phyloP scores from a whole-genome alignment of 2,888 invertebrate genomes.

The Epiblema foenella region DNA sequence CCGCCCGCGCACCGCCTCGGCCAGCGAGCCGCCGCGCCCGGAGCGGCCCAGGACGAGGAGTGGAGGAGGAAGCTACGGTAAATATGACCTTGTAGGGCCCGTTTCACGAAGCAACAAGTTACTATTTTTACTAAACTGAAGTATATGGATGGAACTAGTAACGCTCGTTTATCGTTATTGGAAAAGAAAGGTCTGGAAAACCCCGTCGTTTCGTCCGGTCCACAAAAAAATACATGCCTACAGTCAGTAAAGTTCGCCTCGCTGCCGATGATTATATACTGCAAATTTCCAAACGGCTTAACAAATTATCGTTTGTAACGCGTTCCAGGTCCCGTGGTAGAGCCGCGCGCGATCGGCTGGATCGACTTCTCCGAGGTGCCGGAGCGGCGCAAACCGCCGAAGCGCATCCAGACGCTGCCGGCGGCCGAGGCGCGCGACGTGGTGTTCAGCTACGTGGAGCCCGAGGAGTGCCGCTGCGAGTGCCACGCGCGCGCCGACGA shows the following conservation, averaged over 20 bases:
- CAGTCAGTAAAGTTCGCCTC: too few relatives aligned
- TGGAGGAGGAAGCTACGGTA: constrained; percentile 68
- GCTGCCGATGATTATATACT: too few relatives aligned
- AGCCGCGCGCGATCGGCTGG: constrained; percentile 86
- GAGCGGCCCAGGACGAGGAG: constrained; percentile 61
- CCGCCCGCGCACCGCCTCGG: constrained; percentile 70
- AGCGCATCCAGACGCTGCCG: constrained; percentile 92
- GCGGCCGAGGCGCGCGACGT: constrained; percentile 75
- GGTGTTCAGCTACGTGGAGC: constrained; percentile 91
- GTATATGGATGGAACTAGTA: too few relatives aligned
- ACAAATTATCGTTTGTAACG: too few relatives aligned
- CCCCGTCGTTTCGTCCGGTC: too few relatives aligned
- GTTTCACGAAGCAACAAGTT: too few relatives aligned
- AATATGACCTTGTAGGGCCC: constrained; percentile 27
- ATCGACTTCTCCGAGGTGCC: constrained; percentile 95
- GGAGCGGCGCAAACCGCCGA: constrained; percentile 91
- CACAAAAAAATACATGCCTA: too few relatives aligned
- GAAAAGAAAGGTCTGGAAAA: too few relatives aligned
- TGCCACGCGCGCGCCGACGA: constrained; percentile 84
- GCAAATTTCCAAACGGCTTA: too few relatives aligned
- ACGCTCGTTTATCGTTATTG: too few relatives aligned
- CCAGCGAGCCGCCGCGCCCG: constrained; percentile 50
- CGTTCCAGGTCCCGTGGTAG: constrained; percentile 41
- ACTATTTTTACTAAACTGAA: too few relatives aligned
- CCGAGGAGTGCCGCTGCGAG: constrained; percentile 94